Percentiles rank a stretch among this genome's conserved stretches.
Evolutionary conservation across 1,140 invertebrate species (phyloP).

Genomic region (Euwallacea similis): DNA sequence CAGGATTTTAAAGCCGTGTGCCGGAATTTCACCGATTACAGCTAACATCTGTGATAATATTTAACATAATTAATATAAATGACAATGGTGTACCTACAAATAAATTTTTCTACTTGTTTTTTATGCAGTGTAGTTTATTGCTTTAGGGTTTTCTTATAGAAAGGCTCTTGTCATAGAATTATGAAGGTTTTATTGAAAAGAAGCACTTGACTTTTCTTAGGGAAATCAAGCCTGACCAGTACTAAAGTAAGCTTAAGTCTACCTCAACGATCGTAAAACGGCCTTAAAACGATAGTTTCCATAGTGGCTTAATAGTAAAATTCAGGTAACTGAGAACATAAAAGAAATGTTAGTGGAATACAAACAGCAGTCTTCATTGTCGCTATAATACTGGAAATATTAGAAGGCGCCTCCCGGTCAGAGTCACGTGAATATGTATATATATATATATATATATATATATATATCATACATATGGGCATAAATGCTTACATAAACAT

Average conservation of each 20-base stretch:
- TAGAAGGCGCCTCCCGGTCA: neutral
- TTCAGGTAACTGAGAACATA: neutral
- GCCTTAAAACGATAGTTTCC: too few relatives aligned
- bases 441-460: too few relatives aligned
- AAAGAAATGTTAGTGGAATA: slow-evolving; percentile 1
- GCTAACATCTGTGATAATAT: slow-evolving; percentile 1
- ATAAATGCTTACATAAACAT: too few relatives aligned
- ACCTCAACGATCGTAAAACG: too few relatives aligned
- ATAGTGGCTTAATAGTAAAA: neutral
- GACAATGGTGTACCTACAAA: slow-evolving; percentile 2
- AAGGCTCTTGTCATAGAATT: too few relatives aligned
- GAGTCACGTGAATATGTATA: too few relatives aligned
- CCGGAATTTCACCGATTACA: slow-evolving; percentile 12
- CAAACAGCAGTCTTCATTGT: slow-evolving; percentile 6
- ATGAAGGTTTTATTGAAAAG: too few relatives aligned
- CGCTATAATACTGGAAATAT: slow-evolving; percentile 6
- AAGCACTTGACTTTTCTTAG: too few relatives aligned
- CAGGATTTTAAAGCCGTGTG: slow-evolving; percentile 21
- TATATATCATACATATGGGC: too few relatives aligned
- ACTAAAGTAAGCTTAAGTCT: too few relatives aligned
- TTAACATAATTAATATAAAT: neutral
- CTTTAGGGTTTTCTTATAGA: too few relatives aligned
- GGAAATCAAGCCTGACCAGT: too few relatives aligned
- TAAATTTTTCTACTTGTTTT: slow-evolving; percentile 4
- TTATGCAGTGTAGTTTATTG: neutral